These are phyloP conservation scores for Melospiza melodia DNA, from an alignment of 2,113 vertebrate genomes.

Conservation along the genomic window DNA sequence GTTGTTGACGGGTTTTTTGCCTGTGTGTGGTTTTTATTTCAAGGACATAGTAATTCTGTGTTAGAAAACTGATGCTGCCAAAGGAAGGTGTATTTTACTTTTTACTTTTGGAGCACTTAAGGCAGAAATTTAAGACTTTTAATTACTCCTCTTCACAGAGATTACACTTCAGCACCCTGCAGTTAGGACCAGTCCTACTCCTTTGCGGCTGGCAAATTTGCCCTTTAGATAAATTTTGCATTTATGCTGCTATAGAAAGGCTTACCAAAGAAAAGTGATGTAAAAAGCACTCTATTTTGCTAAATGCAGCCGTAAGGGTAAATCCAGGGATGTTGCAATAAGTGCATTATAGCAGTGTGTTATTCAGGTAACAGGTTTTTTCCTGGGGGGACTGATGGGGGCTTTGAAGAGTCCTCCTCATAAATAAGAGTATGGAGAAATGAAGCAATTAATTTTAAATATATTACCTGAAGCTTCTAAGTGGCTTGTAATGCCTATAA, in stretches of 20 bases:
- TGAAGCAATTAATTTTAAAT: background rate
- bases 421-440: background rate
- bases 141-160: background rate
- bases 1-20: background rate
- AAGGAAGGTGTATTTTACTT: background rate
- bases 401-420: background rate
- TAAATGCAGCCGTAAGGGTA: background rate
- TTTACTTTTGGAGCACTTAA: background rate
- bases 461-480: background rate
- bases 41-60: background rate
- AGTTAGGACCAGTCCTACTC: background rate
- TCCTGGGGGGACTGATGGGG: background rate
- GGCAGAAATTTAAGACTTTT: background rate
- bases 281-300: background rate
- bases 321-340: background rate
- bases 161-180: background rate
- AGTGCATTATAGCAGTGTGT: background rate
- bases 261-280: background rate
- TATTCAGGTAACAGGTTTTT: background rate
- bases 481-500: background rate
- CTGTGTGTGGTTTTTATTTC: background rate
- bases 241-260: background rate
- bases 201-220: background rate
- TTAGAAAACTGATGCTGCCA: background rate
- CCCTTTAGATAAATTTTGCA: background rate